These are phyloP conservation scores for Cairina moschata DNA, from an alignment of 2,113 vertebrate genomes.

Conservation along the genomic window DNA sequence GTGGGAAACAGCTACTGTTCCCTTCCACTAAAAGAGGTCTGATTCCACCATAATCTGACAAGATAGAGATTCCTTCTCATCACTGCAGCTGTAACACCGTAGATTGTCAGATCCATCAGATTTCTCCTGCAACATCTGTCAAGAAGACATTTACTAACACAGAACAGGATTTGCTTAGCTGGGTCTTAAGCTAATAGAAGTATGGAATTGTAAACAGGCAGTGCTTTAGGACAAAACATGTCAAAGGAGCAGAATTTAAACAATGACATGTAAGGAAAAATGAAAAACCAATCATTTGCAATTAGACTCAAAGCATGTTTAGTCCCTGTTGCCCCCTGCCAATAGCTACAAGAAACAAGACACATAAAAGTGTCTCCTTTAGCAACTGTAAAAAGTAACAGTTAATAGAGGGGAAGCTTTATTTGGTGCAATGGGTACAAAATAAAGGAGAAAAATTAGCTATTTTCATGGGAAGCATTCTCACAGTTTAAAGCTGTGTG, in stretches of 20 bases:
- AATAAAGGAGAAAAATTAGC: neutral
- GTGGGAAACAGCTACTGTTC: neutral
- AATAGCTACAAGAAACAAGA: neutral
- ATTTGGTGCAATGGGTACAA: neutral
- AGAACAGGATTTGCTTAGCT: conserved; percentile 56
- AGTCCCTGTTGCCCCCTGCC: neutral
- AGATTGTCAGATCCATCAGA: conserved; percentile 62
- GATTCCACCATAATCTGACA: neutral
- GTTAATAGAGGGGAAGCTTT: neutral
- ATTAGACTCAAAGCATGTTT: conserved; percentile 27
- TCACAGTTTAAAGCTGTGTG: neutral
- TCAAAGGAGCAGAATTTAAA: conserved; percentile 58
- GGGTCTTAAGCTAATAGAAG: conserved; percentile 54
- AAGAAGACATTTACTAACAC: conserved; percentile 57
- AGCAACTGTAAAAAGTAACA: neutral
- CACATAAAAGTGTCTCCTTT: neutral
- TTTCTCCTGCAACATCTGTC: conserved; percentile 50
- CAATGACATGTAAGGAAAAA: conserved; percentile 54
- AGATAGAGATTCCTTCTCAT: conserved; percentile 16
- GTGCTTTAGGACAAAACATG: conserved; percentile 65
- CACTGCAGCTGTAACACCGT: neutral
- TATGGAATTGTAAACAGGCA: conserved; percentile 58
- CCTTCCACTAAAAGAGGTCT: neutral
- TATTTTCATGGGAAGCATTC: neutral
- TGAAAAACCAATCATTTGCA: conserved; percentile 42